These are phyloP conservation scores for Mormyrus proboscirostris DNA, from an alignment of 2,797 vertebrate genomes.

Conservation along the genomic window DNA sequence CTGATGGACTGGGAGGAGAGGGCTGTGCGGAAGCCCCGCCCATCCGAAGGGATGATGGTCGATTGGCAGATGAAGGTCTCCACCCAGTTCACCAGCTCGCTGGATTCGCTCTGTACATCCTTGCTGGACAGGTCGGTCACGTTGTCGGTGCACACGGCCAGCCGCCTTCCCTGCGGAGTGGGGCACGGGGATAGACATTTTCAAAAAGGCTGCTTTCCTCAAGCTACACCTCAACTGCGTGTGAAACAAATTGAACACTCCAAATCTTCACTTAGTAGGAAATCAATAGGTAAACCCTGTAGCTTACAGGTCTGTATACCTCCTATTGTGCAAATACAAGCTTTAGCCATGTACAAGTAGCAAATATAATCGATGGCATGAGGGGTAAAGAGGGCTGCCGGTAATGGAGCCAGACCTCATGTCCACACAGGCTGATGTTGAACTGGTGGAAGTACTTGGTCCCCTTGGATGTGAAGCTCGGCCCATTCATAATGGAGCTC, in stretches of 20 bases:
- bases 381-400: not conserved
- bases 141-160: constrained; percentile 84
- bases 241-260: not conserved
- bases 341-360: not conserved
- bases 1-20: constrained; percentile 91
- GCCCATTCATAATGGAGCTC: constrained; percentile 81
- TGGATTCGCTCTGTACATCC: constrained; percentile 70
- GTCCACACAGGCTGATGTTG: constrained; percentile 91
- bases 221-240: not conserved
- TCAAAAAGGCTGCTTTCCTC: not conserved
- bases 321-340: not conserved
- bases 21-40: constrained; percentile 83
- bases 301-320: not conserved
- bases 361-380: not conserved
- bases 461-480: constrained; percentile 93
- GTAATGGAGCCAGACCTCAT: constrained; percentile 64
- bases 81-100: constrained; percentile 71
- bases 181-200: not conserved
- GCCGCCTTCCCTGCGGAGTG: constrained; percentile 63
- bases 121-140: constrained; percentile 80
- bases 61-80: constrained; percentile 91
- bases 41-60: constrained; percentile 89
- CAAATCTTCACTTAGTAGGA: not conserved
- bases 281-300: constrained; percentile 4
- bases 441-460: constrained; percentile 95